A percentile compares a stretch with the other conserved stretches of the same genome.
phyloP scores from a whole-genome alignment of 2,888 invertebrate species.

The Drosophila imparisetae region DNA sequence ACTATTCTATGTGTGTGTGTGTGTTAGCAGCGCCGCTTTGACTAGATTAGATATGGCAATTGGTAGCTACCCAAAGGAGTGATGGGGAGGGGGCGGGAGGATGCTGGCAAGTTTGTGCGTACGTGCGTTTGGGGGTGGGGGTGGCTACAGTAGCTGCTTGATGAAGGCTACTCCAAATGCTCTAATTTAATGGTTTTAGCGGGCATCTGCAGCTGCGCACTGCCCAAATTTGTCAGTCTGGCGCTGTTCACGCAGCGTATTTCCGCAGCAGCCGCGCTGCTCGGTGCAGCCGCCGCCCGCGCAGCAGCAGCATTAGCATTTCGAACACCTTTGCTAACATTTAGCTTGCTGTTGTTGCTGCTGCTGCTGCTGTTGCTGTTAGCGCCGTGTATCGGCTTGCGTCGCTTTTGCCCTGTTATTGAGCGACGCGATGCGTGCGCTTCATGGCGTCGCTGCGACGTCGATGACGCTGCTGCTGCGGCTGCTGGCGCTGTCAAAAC shows the following conservation, averaged over 20 bases:
- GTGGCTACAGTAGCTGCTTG: neutral
- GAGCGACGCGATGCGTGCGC: conserved; percentile 24
- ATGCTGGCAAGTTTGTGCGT: conserved; percentile 28
- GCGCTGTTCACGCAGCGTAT: conserved; percentile 76
- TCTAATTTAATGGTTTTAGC: conserved; percentile 80
- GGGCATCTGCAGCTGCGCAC: conserved; percentile 51
- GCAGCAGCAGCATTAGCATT: conserved; percentile 42
- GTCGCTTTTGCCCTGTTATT: conserved; percentile 49
- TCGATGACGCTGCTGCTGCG: conserved; percentile 18
- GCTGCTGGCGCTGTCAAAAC: conserved; percentile 54
- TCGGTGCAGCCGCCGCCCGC: conserved; percentile 18
- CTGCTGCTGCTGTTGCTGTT: conserved; percentile 1
- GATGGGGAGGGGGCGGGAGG: neutral
- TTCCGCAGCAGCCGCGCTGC: conserved; percentile 44
- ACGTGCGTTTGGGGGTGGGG: neutral
- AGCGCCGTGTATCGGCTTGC: conserved; percentile 55
- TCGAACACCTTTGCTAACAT: conserved; percentile 18
- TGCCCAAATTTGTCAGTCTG: conserved; percentile 47
- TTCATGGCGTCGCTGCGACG: conserved; percentile 24
- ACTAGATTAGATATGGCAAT: conserved; percentile 45
- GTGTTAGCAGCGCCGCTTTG: conserved; percentile 49
- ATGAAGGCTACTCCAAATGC: conserved; percentile 65
- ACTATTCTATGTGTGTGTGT: conserved; percentile 9
- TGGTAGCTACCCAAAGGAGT: conserved; percentile 7
- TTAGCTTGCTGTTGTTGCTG: conserved; percentile 19